phyloP scores from a whole-genome alignment of 1,140 invertebrate genomes.

The Drosophila teissieri region DNA sequence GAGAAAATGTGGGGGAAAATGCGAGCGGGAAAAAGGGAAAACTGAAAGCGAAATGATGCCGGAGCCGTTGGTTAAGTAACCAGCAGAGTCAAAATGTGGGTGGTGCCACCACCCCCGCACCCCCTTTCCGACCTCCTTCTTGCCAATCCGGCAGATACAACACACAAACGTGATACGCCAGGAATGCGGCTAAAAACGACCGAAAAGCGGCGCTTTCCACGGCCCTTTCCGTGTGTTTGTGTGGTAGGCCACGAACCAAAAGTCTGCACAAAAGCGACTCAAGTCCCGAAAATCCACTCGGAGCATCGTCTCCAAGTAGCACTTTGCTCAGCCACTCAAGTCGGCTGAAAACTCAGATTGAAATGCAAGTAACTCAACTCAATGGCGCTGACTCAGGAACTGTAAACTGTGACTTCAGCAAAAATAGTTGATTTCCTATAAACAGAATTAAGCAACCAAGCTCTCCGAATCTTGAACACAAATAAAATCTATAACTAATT shows the following conservation, averaged over 20 bases:
- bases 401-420: background rate
- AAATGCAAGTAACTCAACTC: background rate
- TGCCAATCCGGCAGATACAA: slow-evolving; percentile 29
- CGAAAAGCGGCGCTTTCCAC: slow-evolving; percentile 11
- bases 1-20: slow-evolving; percentile 18
- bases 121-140: background rate
- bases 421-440: background rate
- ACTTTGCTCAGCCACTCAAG: background rate
- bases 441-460: background rate
- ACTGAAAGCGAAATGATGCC: slow-evolving; percentile 38
- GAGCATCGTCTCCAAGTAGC: slow-evolving; percentile 2
- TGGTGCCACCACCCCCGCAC: background rate
- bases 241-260: slow-evolving; percentile 52
- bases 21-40: slow-evolving; percentile 24
- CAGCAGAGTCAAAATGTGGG: background rate
- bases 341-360: too few relatives aligned
- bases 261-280: slow-evolving; percentile 75
- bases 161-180: slow-evolving; percentile 35
- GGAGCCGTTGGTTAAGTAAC: slow-evolving; percentile 35
- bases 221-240: slow-evolving; percentile 16
- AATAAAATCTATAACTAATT: background rate
- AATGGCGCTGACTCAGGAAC: background rate
- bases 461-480: background rate
- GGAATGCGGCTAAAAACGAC: slow-evolving; percentile 21
- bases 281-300: slow-evolving; percentile 24